Base-by-base conservation (phyloP, 2,888 invertebrate species). In the Helicoverpa assulta region DNA sequence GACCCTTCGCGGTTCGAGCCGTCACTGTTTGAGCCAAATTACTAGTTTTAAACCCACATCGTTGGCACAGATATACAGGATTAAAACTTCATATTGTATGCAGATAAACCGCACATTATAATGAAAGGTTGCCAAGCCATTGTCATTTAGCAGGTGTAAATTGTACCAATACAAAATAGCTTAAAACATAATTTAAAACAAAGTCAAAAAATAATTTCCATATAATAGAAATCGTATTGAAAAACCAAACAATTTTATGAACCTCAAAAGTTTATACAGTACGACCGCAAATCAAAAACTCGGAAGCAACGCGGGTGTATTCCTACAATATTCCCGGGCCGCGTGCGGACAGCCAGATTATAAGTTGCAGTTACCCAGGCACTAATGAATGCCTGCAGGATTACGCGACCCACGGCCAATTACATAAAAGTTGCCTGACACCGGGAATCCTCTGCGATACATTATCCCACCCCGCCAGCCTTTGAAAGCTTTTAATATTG, bases 361-460 rank as follows among this genome's bases (percentile, higher is more conserved):
- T 88, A 90, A 92, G 90, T 92, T 92, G 89, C 89, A 89, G 83
- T 89, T 88, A 86, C 86, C 86, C 77, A 73, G 83, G 73, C 83
- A 79, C 86, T 92, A 93, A 93, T 92, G 90, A 93, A 91, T 90
- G 88, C 88, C 88, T 88, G 83, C 72, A 80, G 91, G 91, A 92
- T 93, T 92, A 91, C 77, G 74, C 71, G 81, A 82, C 81, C 84
- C 83, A 74, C 77, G 85, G 82, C 86, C 88, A 90, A 89, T 92
- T 90, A 88, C 84, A 89, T 88, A 90, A 91, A 92, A 91, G 90
- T 91, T 89, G 80, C 56, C 81, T 87, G 90, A 90, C 90, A 89
- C 82, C 81, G 84, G 84, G 84, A 90, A 92, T 91, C 90, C 91
- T 81, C 73, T 85, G 77, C 85, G 79, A 88, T 89, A 87, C 85